Evolutionary conservation across 2,888 invertebrate genomes (phyloP), one percentile per base, ranked within the genome.

Genomic region (Poecilobothrus nobilitatus): DNA sequence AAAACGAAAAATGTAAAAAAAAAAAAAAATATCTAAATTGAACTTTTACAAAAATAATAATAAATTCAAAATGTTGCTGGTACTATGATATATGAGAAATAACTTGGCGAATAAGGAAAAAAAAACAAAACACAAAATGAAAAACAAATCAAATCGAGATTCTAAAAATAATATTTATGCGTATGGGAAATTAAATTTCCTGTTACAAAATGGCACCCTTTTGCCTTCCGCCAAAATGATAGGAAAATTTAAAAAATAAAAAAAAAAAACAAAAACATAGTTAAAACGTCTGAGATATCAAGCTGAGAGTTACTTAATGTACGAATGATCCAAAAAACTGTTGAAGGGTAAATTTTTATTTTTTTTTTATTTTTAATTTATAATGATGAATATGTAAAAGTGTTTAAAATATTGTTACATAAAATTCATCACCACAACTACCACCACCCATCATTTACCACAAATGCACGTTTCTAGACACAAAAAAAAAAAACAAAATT

Each of bases 181-280:
- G 73, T 74, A 73, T 73, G 72, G 73, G 73, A 74, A 74, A 74
- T 74, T 74, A 73, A 74, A 73, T 74, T 74, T 74, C 73, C 73
- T 72, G 73, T 72, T 73, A 63, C 64, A 41, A 70, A 68, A 22
- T 63, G 27, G 27, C 27, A 27, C 63, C 63, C 63, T 18, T 27
- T 63, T 21, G 20, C 8, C 1, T 62, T 53, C 18, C 53, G 18
- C 6, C 37, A 37, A 53, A 53, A 53, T 53, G 15, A 18, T 18
- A 53, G 18, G 53, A 53, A 53, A 18, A n/a, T n/a, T n/a, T n/a
- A n/a, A n/a, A n/a, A n/a, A n/a, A n/a, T n/a, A n/a, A n/a, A 53
- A 37, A 12, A 37, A 37, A 37, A 37, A 37, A 7, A 5, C 37
- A 8, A 37, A 37, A n/a, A 8, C 5, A 37, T 5, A 8, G 37